Evolutionary conservation across 2,113 vertebrate genomes (phyloP).

Genomic region (Corapipo altera): DNA sequence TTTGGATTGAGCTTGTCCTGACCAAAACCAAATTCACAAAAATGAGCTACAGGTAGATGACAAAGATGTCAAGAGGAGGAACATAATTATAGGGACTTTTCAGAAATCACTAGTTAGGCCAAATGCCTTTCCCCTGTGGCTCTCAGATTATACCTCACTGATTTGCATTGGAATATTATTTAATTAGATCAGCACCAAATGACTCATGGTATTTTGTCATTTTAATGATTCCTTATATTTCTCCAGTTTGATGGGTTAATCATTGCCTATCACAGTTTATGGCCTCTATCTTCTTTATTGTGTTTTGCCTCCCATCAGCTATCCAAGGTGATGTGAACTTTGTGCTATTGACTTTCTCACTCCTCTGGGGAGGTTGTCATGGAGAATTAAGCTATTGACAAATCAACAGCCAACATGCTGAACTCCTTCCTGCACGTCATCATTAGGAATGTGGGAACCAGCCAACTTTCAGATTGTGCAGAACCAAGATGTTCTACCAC

Average conservation of each 20-base stretch:
- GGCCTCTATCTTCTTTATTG: slow-evolving; percentile 71
- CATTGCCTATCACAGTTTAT: slow-evolving; percentile 74
- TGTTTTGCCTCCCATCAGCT: slow-evolving; percentile 65
- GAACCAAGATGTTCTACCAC: slow-evolving; percentile 37
- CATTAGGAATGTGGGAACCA: slow-evolving; percentile 60
- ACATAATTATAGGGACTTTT: background rate
- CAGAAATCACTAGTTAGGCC: slow-evolving; percentile 39
- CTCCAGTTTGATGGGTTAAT: slow-evolving; percentile 79
- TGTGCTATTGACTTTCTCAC: slow-evolving; percentile 74
- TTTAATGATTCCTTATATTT: slow-evolving; percentile 74
- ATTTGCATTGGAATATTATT: slow-evolving; percentile 61
- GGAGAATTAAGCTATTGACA: slow-evolving; percentile 78
- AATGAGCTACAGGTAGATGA: background rate
- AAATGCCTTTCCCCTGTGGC: background rate
- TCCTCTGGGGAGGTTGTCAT: slow-evolving; percentile 70
- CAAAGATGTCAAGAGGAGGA: background rate
- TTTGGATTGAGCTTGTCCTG: background rate
- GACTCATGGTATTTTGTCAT: slow-evolving; percentile 66
- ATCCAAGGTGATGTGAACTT: slow-evolving; percentile 74
- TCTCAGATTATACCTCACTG: slow-evolving; percentile 47
- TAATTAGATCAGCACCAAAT: slow-evolving; percentile 59
- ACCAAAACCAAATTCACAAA: background rate
- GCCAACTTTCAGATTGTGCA: slow-evolving; percentile 33
- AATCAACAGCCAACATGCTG: slow-evolving; percentile 56
- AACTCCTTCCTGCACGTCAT: slow-evolving; percentile 54